Evolutionary conservation across 2,113 vertebrate genomes (phyloP).

Genomic region (Microtus richardsoni): DNA sequence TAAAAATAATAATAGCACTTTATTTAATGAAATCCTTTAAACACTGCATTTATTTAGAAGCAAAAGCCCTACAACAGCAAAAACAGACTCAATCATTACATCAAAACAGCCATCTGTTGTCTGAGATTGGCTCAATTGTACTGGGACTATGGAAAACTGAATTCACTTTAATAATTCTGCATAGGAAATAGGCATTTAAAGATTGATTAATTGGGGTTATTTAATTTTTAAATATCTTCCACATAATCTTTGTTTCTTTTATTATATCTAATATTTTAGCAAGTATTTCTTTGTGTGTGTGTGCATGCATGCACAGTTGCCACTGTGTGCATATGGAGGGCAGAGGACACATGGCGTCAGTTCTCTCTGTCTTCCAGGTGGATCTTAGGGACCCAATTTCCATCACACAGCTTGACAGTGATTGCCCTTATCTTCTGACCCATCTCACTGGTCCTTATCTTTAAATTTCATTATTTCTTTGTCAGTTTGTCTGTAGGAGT

Average conservation of each 20-base stretch:
- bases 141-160: background rate
- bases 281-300: background rate
- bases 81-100: background rate
- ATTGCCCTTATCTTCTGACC: background rate
- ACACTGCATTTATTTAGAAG: background rate
- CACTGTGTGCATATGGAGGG: background rate
- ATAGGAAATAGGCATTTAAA: background rate
- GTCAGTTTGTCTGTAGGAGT: background rate
- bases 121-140: background rate
- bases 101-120: background rate
- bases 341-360: background rate
- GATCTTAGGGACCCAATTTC: background rate
- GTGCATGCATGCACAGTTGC: too few species aligned
- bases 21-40: background rate
- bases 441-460: background rate
- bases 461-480: background rate
- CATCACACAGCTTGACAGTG: background rate
- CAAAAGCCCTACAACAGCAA: background rate
- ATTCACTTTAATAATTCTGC: background rate
- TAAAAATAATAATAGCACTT: background rate
- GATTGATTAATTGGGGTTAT: background rate
- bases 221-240: constrained; percentile 22
- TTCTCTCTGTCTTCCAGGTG: background rate
- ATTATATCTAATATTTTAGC: background rate
- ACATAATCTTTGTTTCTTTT: background rate